Evolutionary conservation across 1,140 invertebrate species (phyloP).

Genomic region (Onthophagus taurus): DNA sequence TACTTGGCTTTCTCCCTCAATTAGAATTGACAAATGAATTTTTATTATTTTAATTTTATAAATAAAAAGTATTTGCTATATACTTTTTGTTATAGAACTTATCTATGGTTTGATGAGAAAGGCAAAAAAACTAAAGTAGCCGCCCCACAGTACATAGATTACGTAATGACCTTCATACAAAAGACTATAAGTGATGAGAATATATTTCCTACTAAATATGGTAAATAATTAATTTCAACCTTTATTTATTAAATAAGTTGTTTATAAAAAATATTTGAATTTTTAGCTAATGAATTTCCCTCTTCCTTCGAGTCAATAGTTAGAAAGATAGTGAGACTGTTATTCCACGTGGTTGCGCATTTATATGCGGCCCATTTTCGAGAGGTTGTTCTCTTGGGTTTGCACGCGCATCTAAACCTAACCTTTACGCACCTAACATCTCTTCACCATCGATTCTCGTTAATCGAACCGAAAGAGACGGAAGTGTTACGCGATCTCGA

Average conservation of each 20-base stretch:
- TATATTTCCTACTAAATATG: conserved; percentile 97
- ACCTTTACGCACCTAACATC: conserved; percentile 93
- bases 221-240: conserved; percentile 45
- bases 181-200: conserved; percentile 94
- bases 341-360: conserved; percentile 97
- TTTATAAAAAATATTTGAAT: no score
- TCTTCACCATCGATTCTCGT: conserved; percentile 78
- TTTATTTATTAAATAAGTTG: no score
- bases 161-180: conserved; percentile 96
- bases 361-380: conserved; percentile 96
- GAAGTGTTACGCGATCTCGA: conserved; percentile 85
- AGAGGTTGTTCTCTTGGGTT: conserved; percentile 82
- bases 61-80: no score
- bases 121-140: conserved; percentile 95
- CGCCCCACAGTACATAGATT: conserved; percentile 97
- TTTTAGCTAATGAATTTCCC: conserved; percentile 89
- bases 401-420: conserved; percentile 91
- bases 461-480: conserved; percentile 92
- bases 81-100: conserved; percentile 57
- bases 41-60: background rate
- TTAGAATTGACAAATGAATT: background rate
- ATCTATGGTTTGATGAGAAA: conserved; percentile 97
- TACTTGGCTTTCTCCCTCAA: no score
- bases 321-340: conserved; percentile 88
- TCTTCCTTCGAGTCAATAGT: conserved; percentile 88